These are phyloP conservation scores for Oxytorus armatus DNA, from an alignment of 2,888 invertebrate species.

Conservation along the genomic window DNA sequence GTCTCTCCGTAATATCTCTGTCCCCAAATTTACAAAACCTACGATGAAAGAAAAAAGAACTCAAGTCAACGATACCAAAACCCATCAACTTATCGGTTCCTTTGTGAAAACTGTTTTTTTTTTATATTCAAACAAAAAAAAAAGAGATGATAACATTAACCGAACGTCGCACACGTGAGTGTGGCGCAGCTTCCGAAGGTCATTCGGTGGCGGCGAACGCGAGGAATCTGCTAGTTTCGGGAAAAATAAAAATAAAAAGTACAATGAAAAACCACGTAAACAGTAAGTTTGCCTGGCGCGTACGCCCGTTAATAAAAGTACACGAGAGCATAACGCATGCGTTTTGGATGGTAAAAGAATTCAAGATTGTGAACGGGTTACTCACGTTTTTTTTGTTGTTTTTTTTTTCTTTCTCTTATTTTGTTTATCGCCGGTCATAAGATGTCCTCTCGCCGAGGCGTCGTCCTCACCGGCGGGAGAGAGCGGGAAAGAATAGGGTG, in stretches of 20 bases:
- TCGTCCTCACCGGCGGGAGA: conserved; percentile 28
- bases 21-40: too few relatives aligned
- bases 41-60: too few relatives aligned
- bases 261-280: conserved; percentile 22
- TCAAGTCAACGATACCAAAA: too few relatives aligned
- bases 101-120: too few relatives aligned
- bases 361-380: conserved; percentile 72
- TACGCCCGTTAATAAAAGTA: conserved; percentile 13
- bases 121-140: too few relatives aligned
- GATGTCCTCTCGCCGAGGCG: conserved; percentile 58
- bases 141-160: too few relatives aligned
- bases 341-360: conserved; percentile 73
- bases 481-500: background rate
- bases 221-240: too few relatives aligned
- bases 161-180: too few relatives aligned
- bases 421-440: conserved; percentile 60
- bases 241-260: background rate
- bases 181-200: too few relatives aligned
- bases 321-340: conserved; percentile 38
- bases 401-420: conserved; percentile 65
- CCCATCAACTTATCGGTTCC: too few relatives aligned
- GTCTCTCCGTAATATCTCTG: too few relatives aligned
- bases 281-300: conserved; percentile 42
- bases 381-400: conserved; percentile 73
- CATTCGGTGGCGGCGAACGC: too few relatives aligned